phyloP scores from a whole-genome alignment of 2,888 invertebrate species.

The Pandemis cinnamomeana region DNA sequence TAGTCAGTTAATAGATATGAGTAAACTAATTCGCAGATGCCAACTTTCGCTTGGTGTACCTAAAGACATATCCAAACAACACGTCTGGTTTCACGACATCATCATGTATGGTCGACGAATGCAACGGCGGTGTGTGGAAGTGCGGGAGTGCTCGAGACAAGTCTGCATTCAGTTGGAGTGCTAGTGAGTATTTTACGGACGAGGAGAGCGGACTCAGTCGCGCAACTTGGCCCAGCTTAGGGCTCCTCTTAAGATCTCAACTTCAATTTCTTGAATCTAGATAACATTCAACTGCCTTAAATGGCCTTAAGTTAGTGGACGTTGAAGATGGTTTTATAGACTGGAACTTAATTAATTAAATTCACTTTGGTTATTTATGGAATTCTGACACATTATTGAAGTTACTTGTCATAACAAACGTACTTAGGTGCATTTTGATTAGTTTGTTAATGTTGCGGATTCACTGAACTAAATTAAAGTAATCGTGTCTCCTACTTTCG shows the following conservation, averaged over 20 bases:
- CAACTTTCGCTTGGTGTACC: not conserved
- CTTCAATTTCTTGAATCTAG: constrained; percentile 23
- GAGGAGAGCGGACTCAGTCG: constrained; percentile 17
- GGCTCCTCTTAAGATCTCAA: constrained; percentile 20
- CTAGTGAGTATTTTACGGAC: constrained; percentile 17
- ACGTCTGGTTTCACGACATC: not conserved
- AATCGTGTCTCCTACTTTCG: too few relatives aligned
- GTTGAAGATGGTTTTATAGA: not conserved
- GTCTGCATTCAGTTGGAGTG: constrained; percentile 24
- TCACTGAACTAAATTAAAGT: too few relatives aligned
- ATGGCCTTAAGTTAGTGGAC: not conserved
- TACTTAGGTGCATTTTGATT: too few relatives aligned
- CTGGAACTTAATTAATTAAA: not conserved
- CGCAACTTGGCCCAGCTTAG: constrained; percentile 20
- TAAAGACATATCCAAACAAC: not conserved
- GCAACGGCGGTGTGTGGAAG: constrained; percentile 17
- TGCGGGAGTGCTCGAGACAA: constrained; percentile 26
- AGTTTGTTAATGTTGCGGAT: too few relatives aligned
- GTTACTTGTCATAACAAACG: too few relatives aligned
- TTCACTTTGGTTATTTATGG: too few relatives aligned
- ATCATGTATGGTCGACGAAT: not conserved
- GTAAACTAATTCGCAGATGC: not conserved
- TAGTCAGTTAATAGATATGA: too few relatives aligned
- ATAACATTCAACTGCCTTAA: not conserved
- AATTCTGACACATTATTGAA: too few relatives aligned